Evolutionary conservation across 1,140 invertebrate species (phyloP).

Genomic region (Subanguina moxae): DNA sequence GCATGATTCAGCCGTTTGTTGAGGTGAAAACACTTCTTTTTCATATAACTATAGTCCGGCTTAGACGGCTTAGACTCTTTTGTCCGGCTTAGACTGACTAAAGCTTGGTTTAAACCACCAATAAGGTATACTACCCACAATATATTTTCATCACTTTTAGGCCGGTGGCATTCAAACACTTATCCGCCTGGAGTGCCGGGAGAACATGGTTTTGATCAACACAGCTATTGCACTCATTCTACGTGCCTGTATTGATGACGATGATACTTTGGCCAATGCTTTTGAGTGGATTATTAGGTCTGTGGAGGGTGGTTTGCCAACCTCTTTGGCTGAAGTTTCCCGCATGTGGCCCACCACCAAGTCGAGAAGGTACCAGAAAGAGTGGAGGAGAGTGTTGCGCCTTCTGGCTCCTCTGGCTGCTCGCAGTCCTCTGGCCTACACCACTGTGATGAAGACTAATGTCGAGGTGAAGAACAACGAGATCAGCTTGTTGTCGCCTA

Average conservation of each 20-base stretch:
- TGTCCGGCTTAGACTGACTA: too few species aligned
- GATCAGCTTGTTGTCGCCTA: slow-evolving; percentile 15
- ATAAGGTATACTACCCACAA: too few species aligned
- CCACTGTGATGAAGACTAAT: slow-evolving; percentile 18
- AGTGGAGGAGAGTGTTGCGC: slow-evolving; percentile 24
- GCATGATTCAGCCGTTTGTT: slow-evolving; percentile 16
- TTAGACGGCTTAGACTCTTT: too few species aligned
- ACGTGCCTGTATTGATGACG: slow-evolving; percentile 28
- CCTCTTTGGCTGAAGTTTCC: slow-evolving; percentile 23
- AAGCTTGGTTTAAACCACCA: too few species aligned
- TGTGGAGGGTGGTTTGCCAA: slow-evolving; percentile 16
- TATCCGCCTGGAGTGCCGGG: slow-evolving; percentile 15
- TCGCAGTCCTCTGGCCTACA: slow-evolving; percentile 14
- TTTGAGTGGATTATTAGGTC: slow-evolving; percentile 28
- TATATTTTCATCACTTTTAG: too few species aligned
- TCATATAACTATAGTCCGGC: too few species aligned
- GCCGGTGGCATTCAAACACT: slow-evolving; percentile 23
- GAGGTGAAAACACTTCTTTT: slow-evolving; percentile 11
- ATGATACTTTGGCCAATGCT: slow-evolving; percentile 13
- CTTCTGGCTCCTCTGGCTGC: slow-evolving; percentile 21
- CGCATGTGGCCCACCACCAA: slow-evolving; percentile 10
- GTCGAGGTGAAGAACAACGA: slow-evolving; percentile 24
- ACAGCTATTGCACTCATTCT: slow-evolving; percentile 18
- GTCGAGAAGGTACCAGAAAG: slow-evolving; percentile 25
- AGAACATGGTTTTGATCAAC: not conserved